Evolutionary conservation across 1,140 invertebrate species (phyloP).

Genomic region (Aphidius gifuensis): DNA sequence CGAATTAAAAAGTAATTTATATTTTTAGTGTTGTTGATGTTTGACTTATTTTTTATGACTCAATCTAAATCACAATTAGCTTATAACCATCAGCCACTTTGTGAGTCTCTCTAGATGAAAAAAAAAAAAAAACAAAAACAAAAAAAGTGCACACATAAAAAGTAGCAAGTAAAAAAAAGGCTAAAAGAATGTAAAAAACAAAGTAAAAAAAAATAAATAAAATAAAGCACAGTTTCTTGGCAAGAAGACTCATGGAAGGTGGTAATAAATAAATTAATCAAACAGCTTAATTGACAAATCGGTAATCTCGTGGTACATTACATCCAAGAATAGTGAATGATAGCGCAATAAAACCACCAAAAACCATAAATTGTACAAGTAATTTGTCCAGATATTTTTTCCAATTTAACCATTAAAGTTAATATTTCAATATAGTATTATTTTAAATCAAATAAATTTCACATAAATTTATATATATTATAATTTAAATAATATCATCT

Average conservation of each 20-base stretch:
- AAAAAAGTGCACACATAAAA: not conserved
- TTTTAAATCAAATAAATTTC: too few species aligned
- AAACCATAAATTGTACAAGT: not conserved
- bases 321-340: conserved; percentile 29
- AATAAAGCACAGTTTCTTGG: conserved; percentile 15
- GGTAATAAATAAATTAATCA: conserved; percentile 34
- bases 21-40: too few species aligned
- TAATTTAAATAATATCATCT: too few species aligned
- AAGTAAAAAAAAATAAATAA: not conserved
- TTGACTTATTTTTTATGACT: too few species aligned
- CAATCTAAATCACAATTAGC: conserved; percentile 28
- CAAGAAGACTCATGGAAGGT: conserved; percentile 4
- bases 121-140: conserved; percentile 7
- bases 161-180: not conserved
- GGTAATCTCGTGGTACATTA: conserved; percentile 30
- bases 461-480: too few species aligned
- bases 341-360: conserved; percentile 30
- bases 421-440: too few species aligned
- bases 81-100: not conserved
- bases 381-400: too few species aligned
- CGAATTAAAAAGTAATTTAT: too few species aligned
- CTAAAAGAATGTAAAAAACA: too few species aligned
- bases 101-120: not conserved
- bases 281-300: conserved; percentile 34
- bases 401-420: too few species aligned